Conservation (phyloP, 2,797 vertebrate genomes). For the Darevskia nairensis region DNA sequence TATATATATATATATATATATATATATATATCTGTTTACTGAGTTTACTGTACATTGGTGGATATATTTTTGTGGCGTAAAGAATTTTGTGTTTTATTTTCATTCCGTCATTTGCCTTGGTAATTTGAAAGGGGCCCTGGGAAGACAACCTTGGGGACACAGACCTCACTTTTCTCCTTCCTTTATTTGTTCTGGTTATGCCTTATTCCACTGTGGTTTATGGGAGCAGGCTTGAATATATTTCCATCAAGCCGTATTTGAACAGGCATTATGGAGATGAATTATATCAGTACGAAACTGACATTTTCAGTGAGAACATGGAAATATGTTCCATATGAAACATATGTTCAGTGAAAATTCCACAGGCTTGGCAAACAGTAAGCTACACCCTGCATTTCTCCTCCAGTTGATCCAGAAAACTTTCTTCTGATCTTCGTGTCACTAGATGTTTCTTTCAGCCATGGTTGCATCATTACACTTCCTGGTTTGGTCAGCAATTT, state of each 20-base stretch:
- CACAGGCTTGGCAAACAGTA: conserved; percentile 4
- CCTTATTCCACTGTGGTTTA: background rate
- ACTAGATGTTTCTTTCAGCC: background rate
- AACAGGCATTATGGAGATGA: conserved; percentile 10
- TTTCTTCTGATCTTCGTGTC: background rate
- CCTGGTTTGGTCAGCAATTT: background rate
- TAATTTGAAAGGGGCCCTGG: background rate
- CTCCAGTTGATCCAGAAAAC: background rate
- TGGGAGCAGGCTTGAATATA: background rate
- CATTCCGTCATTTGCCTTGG: background rate
- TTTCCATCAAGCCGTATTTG: conserved; percentile 1
- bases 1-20: too few species aligned
- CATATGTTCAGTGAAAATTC: conserved; percentile 21
- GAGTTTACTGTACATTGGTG: background rate
- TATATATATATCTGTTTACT: too few species aligned
- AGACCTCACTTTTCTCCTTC: background rate
- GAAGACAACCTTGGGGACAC: background rate
- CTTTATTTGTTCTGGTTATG: background rate
- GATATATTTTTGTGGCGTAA: background rate
- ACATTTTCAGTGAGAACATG: conserved; percentile 30
- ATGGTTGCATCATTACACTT: background rate
- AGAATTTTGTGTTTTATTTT: background rate
- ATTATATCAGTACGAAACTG: conserved; percentile 26
- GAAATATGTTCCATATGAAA: conserved; percentile 25
- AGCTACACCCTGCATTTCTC: background rate